Percentiles rank a stretch among this genome's conserved stretches.
phyloP scores from a whole-genome alignment of 1,140 invertebrate species.

The Zeugodacus cucurbitae region DNA sequence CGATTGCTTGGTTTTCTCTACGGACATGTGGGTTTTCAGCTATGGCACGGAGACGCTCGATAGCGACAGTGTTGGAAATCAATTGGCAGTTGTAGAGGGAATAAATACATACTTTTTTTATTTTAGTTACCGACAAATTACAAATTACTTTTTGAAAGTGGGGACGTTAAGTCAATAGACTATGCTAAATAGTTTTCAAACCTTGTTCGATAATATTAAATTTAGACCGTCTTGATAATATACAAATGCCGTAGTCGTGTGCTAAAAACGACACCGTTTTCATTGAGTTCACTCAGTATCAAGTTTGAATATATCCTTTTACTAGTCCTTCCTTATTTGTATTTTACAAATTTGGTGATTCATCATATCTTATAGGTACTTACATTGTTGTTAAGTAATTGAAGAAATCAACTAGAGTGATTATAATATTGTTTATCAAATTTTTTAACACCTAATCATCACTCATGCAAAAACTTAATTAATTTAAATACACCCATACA shows the following conservation, averaged over 20 bases:
- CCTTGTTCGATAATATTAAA: no score
- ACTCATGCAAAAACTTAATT: neutral
- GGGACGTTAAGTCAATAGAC: no score
- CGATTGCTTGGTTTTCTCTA: conserved; percentile 56
- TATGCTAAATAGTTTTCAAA: no score
- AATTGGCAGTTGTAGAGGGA: conserved; percentile 56
- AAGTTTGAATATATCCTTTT: no score
- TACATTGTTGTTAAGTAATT: neutral
- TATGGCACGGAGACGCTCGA: conserved; percentile 47
- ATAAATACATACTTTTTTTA: no score
- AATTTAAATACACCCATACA: neutral
- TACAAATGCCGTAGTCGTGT: no score
- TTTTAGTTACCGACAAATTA: no score
- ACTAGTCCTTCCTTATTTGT: no score
- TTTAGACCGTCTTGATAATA: no score
- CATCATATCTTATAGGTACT: neutral
- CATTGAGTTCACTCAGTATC: no score
- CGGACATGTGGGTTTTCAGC: conserved; percentile 57
- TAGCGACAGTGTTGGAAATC: conserved; percentile 57
- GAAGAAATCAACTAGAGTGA: neutral
- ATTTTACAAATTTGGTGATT: no score
- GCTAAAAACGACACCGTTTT: no score
- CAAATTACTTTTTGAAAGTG: neutral
- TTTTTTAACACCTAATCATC: neutral
- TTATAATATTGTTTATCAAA: neutral